phyloP scores from a whole-genome alignment of 2,113 vertebrate species.

The Morone saxatilis region DNA sequence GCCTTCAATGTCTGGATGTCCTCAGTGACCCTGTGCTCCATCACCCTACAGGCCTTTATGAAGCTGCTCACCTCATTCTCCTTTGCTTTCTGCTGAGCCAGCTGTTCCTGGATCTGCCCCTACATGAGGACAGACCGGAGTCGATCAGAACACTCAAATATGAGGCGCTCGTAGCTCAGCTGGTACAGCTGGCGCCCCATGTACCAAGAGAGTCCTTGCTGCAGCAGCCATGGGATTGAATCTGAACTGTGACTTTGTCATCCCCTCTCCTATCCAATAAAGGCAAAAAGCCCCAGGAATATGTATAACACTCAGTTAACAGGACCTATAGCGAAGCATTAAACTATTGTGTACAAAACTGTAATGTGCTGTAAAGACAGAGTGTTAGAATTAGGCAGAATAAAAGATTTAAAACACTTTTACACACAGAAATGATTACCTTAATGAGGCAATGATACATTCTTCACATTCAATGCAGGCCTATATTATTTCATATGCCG shows the following conservation, averaged over 20 bases:
- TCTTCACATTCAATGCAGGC: not conserved
- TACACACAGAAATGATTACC: not conserved
- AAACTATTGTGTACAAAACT: too few relatives aligned
- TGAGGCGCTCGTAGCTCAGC: too few relatives aligned
- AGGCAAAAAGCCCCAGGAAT: too few relatives aligned
- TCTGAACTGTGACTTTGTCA: too few relatives aligned
- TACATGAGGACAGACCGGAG: conserved; percentile 52
- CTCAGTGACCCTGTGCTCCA: conserved; percentile 84
- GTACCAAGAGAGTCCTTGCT: too few relatives aligned
- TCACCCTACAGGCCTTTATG: conserved; percentile 84
- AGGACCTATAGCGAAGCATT: too few relatives aligned
- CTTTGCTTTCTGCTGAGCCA: conserved; percentile 75
- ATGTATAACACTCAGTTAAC: too few relatives aligned
- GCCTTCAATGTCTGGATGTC: conserved; percentile 86
- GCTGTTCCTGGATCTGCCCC: conserved; percentile 80
- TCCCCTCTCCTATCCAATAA: too few relatives aligned
- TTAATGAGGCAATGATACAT: not conserved
- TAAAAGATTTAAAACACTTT: not conserved
- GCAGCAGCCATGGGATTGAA: too few relatives aligned
- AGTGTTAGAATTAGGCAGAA: not conserved
- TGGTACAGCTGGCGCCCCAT: too few relatives aligned
- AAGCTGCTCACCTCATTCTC: conserved; percentile 80
- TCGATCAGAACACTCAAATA: not conserved
- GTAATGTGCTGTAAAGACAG: too few relatives aligned
- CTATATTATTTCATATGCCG: not conserved